Conservation (phyloP, 2,797 vertebrate species). For the Melanogrammus aeglefinus region DNA sequence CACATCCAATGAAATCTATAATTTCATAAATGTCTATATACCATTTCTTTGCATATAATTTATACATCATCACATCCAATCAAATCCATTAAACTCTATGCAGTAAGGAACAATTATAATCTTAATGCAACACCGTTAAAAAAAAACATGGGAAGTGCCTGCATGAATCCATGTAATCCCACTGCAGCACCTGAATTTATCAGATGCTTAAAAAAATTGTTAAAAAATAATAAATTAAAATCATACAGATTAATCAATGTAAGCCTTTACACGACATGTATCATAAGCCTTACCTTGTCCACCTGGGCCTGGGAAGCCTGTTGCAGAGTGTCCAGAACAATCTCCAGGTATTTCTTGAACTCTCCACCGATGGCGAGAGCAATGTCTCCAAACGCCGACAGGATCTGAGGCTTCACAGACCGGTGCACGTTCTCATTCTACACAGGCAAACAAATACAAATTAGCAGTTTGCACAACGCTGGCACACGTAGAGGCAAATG, state of each 20-base stretch:
- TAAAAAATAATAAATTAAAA: background rate
- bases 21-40: background rate
- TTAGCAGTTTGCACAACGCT: background rate
- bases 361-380: slow-evolving; percentile 96
- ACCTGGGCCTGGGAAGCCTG: slow-evolving; percentile 97
- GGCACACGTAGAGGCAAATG: too few species aligned
- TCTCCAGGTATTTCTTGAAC: slow-evolving; percentile 97
- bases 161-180: background rate
- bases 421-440: slow-evolving; percentile 97
- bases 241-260: background rate
- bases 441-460: background rate
- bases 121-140: background rate
- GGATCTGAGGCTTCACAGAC: slow-evolving; percentile 97
- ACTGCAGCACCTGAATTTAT: too few species aligned
- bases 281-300: slow-evolving; percentile 80
- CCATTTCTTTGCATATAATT: background rate
- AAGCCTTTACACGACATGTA: background rate
- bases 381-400: slow-evolving; percentile 95
- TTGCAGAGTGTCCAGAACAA: slow-evolving; percentile 94
- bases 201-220: background rate
- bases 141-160: background rate
- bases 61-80: background rate
- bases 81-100: background rate
- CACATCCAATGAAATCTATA: background rate
- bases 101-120: background rate